phyloP scores from a whole-genome alignment of 2,113 vertebrate genomes.

The Parotia lawesii region DNA sequence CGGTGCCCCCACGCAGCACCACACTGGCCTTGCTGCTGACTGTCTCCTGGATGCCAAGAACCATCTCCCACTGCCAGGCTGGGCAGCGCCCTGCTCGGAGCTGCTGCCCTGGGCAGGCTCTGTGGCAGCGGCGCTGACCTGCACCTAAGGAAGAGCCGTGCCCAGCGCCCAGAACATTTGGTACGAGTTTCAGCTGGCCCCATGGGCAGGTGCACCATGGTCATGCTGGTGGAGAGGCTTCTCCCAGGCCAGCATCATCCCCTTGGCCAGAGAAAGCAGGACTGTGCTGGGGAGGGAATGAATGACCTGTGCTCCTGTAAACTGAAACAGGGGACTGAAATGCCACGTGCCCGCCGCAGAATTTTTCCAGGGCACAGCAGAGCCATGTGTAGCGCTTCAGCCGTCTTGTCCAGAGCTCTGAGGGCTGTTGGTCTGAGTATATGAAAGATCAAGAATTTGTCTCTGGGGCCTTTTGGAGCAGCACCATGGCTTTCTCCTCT shows the following conservation, averaged over 20 bases:
- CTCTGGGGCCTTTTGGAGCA: background rate
- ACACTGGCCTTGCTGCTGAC: background rate
- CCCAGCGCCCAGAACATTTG: accelerated
- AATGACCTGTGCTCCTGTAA: background rate
- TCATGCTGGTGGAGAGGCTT: background rate
- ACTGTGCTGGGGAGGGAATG: background rate
- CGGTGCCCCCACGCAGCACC: background rate
- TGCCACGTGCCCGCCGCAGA: background rate
- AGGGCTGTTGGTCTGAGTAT: background rate
- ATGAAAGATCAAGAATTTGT: background rate
- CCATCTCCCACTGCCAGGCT: background rate
- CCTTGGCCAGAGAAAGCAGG: background rate
- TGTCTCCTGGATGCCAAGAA: background rate
- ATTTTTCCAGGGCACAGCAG: background rate
- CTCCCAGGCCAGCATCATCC: background rate
- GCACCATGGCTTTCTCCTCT: background rate
- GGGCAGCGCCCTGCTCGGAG: background rate
- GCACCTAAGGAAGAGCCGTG: background rate
- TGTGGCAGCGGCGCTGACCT: background rate
- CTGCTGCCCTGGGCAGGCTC: background rate
- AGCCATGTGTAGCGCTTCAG: background rate
- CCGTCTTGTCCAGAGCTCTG: background rate
- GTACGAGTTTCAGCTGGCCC: background rate
- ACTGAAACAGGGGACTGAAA: constrained; percentile 1
- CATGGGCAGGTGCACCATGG: background rate